Evolutionary conservation across 2,888 invertebrate genomes (phyloP), one percentile per base, ranked within the genome.

Genomic region (Trimorus sp.): DNA sequence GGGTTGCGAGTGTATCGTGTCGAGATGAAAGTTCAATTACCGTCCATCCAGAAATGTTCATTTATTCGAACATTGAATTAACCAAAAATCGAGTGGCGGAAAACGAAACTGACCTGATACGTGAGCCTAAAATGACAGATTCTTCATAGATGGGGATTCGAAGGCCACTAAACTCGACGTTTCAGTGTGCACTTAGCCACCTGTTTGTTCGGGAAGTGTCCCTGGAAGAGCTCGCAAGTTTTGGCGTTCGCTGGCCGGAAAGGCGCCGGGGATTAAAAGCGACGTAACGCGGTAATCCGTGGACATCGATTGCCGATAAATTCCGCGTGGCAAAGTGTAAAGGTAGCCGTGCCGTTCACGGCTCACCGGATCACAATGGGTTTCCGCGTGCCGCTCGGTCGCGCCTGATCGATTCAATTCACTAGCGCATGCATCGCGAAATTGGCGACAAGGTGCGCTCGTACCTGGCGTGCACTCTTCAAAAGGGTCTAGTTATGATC

Each of bases 271-370:
- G 40, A 40, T 40, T 40, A 40, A 40, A 56, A 69, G 62, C 66
- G 14, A 66, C 49, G 45, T 60, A 63, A 70, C 38, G 65, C 51
- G 60, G 42, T 48, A 63, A 77, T 63, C 36, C 42, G 48, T 59
- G 12, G 71, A 26, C 85, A 88, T 89, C 87, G 88, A 89, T 89
- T 87, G 84, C 87, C 87, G 84, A 89, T 89, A 89, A 89, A 89
- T 89, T 88, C 85, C 87, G 76, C 86, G 84, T 84, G 82, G 81
- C 84, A 83, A 86, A 89, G 88, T 87, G 87, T 87, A 87, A 87
- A 88, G 87, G 87, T 87, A 89, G 84, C 86, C 86, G 87, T 87
- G 88, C 85, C 85, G 88, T 87, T 88, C 85, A 86, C 87, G 87
- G 87, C 87, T 88, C 86, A 84, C 71, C 86, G 84, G 82, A 79